A percentile compares a stretch with the other conserved stretches of the same genome.
phyloP scores from a whole-genome alignment of 2,113 vertebrate species.

The Parotia lawesii region DNA sequence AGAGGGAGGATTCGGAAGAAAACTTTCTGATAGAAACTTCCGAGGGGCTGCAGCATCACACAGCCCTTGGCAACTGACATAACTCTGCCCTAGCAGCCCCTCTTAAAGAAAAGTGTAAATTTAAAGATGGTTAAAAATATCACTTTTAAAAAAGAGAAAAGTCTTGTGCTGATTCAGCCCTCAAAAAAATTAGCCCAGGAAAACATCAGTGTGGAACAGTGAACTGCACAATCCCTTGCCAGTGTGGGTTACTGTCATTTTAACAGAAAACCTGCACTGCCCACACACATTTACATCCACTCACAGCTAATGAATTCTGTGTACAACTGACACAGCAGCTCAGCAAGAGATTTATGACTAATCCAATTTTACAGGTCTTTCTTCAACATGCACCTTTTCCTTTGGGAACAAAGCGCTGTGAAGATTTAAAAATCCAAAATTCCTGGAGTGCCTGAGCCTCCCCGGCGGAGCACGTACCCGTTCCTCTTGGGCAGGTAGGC shows the following conservation, averaged over 20 bases:
- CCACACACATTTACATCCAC: neutral
- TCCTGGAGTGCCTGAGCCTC: fast-evolving
- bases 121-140: neutral
- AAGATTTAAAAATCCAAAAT: neutral
- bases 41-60: neutral
- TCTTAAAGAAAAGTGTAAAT: neutral
- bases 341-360: slow-evolving; percentile 39
- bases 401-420: fast-evolving
- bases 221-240: neutral
- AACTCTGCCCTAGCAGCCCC: neutral
- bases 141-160: neutral
- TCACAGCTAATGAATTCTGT: neutral
- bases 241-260: neutral
- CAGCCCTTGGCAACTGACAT: neutral
- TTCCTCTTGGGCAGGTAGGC: slow-evolving; percentile 98
- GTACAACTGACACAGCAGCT: slow-evolving; percentile 5
- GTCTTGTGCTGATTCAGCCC: neutral
- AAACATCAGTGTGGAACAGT: neutral
- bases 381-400: neutral
- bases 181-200: neutral
- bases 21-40: neutral
- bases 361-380: slow-evolving; percentile 15
- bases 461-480: slow-evolving; percentile 67
- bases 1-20: neutral
- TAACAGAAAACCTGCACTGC: neutral